Base-by-base conservation (phyloP, 2,113 vertebrate species). In the Megaleporinus macrocephalus region DNA sequence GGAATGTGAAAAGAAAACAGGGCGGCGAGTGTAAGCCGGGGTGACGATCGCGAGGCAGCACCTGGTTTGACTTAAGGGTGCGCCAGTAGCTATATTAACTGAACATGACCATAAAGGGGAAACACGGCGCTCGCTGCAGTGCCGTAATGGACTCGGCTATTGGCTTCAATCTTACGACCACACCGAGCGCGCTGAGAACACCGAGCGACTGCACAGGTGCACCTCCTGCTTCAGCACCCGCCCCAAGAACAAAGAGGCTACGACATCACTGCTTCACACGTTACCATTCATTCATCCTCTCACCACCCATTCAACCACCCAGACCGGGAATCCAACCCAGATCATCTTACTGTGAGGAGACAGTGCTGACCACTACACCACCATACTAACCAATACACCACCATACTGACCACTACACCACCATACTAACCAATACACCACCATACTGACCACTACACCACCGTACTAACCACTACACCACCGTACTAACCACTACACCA, bases 1-100 rank as follows among this genome's bases (percentile, higher is more conserved):
- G 87, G 91, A 91, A 91, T 92, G 88, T 84, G 87, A 63, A 88
- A 92, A 87, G 89, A 90, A 92, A 92, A 93, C 84, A 51, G 53
- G 53, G 53, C 53, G 53, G 53, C 20, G 49, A 18, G 53, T 22
- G 53, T 55, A 14, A 55, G 53, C 16, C 53, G 53, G 53, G 53
- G 53, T 55, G 53, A 55, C 20, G 53, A 55, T 55, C 18, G 53
- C 49, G 6, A 55, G 53, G 53, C 53, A 55, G 53, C 53, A 55
- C 53, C 53, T 55, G 53, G 53, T 55, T 55, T 55, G 53, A 55
- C 53, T 55, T 55, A 55, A 55, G 53, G 53, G 53, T 55, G 16
- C 53, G 16, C 53, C 53, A 55, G 53, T 55, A 55, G 53, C 53
- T 55, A 22, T 22, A 55, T 55, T 55, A 55, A 22, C 53, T 55